Percentiles rank a stretch among this genome's conserved stretches.
phyloP scores from a whole-genome alignment of 2,113 vertebrate genomes.

The Bungarus multicinctus region DNA sequence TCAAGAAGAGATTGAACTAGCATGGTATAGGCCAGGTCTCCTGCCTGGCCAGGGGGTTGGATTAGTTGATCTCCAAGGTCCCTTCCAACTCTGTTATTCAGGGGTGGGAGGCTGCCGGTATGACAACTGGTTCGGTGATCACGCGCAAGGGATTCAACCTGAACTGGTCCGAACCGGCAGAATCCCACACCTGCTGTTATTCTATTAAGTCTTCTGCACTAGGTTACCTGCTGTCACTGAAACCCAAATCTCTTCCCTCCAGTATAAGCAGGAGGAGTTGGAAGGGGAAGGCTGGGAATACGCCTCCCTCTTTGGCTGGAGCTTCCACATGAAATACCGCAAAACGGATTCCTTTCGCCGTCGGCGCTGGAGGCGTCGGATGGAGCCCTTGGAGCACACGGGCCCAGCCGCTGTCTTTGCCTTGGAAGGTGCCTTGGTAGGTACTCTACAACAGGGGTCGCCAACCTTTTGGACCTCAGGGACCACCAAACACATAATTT shows the following conservation, averaged over 20 bases:
- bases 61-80: background rate
- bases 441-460: background rate
- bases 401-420: conserved; percentile 92
- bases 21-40: background rate
- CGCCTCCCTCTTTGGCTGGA: conserved; percentile 94
- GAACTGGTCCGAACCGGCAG: too few relatives aligned
- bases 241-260: background rate
- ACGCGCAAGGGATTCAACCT: too few relatives aligned
- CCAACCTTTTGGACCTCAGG: too few relatives aligned
- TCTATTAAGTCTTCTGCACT: background rate
- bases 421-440: conserved; percentile 91
- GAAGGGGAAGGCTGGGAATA: conserved; percentile 94
- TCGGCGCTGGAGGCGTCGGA: conserved; percentile 88
- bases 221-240: background rate
- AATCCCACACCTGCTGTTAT: too few relatives aligned
- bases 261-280: conserved; percentile 85
- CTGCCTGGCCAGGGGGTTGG: background rate
- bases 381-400: conserved; percentile 91
- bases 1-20: too few relatives aligned
- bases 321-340: conserved; percentile 86
- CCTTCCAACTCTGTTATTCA: background rate
- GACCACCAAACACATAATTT: too few relatives aligned
- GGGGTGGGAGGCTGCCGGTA: too few relatives aligned
- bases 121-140: too few relatives aligned
- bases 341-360: conserved; percentile 90